Conservation (phyloP, 2,113 vertebrate genomes). For the Octodon degus region DNA sequence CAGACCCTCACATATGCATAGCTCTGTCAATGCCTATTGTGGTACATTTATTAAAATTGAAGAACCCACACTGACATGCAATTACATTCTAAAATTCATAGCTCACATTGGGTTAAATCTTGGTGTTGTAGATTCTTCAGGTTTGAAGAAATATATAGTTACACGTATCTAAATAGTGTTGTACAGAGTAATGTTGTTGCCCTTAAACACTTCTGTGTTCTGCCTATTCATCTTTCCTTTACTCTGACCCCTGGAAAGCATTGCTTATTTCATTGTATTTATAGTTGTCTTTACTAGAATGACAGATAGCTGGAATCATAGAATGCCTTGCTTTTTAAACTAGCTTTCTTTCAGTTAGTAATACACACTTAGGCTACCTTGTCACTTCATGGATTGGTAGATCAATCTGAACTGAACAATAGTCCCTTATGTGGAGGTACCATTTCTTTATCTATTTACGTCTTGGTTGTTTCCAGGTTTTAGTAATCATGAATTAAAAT, state of each 20-base stretch:
- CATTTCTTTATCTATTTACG: neutral
- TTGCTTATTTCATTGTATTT: neutral
- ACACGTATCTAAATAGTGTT: neutral
- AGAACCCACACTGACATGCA: neutral
- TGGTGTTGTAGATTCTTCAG: neutral
- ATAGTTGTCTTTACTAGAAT: neutral
- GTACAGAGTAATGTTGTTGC: neutral
- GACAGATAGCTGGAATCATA: neutral
- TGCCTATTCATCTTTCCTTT: neutral
- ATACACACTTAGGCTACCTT: neutral
- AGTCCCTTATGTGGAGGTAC: neutral
- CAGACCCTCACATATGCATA: neutral
- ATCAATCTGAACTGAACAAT: neutral
- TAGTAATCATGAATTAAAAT: neutral
- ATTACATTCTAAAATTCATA: neutral
- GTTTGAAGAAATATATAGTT: neutral
- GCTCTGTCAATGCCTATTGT: no score
- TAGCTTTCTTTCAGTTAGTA: neutral
- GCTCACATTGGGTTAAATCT: neutral
- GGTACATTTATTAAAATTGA: neutral
- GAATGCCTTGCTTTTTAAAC: neutral
- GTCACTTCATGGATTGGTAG: neutral
- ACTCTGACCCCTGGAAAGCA: neutral
- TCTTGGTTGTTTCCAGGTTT: neutral
- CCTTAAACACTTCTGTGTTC: neutral